Conservation (phyloP, 2,888 invertebrate genomes). For the Netelia virgata region DNA sequence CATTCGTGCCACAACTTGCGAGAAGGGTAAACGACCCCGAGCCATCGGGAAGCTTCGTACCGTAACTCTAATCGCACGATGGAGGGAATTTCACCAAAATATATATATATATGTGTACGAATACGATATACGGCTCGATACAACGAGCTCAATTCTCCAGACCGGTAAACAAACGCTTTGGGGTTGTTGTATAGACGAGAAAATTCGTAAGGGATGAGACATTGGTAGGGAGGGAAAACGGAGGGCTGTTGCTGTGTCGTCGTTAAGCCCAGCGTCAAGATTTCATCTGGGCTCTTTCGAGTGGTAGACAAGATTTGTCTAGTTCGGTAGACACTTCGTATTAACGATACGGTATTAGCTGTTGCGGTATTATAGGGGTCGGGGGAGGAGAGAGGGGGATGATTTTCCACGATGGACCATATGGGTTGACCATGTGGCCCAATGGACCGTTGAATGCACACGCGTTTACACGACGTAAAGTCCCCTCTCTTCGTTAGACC, state of each 20-base stretch:
- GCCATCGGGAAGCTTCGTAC: background rate
- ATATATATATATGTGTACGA: conserved; percentile 44
- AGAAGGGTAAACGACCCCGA: conserved; percentile 56
- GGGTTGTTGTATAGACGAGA: conserved; percentile 52
- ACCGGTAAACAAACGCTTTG: conserved; percentile 74
- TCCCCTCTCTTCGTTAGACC: background rate
- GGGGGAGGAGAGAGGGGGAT: background rate
- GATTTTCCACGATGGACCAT: conserved; percentile 77
- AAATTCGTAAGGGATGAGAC: conserved; percentile 61
- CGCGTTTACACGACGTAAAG: conserved; percentile 12
- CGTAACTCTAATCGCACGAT: conserved; percentile 37
- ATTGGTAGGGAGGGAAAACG: conserved; percentile 40
- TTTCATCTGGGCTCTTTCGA: conserved; percentile 67
- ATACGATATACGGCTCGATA: conserved; percentile 66
- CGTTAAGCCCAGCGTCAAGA: conserved; percentile 66
- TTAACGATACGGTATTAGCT: conserved; percentile 67
- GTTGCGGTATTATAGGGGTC: conserved; percentile 54
- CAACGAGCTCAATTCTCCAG: conserved; percentile 73
- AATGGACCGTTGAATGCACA: conserved; percentile 72
- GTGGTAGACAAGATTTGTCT: conserved; percentile 75
- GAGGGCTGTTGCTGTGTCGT: conserved; percentile 41
- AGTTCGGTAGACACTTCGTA: conserved; percentile 75
- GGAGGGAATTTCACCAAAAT: conserved; percentile 57
- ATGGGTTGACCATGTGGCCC: conserved; percentile 84
- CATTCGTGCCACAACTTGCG: conserved; percentile 55